Evolutionary conservation across 2,888 invertebrate species (phyloP), one percentile per base, ranked within the genome.

Genomic region (Zygothrica quintamaculata): DNA sequence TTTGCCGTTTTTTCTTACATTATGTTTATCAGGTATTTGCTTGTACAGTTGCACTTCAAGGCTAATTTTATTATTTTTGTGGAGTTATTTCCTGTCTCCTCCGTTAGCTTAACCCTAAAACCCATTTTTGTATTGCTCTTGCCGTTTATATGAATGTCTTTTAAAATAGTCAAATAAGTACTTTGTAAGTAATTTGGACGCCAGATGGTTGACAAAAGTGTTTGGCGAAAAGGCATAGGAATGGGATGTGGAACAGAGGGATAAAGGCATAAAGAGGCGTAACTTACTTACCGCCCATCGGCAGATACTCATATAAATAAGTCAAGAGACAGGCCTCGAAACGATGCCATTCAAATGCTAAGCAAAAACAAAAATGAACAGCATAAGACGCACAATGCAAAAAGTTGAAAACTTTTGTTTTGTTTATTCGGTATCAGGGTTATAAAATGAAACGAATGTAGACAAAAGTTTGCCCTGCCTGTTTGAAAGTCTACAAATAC

Each of bases 161-260:
- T 76, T 65, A 64, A 65, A 80, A 80, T 86, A 73, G 80, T 86
- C 80, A 79, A 86, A 76, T 80, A 80, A 86, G 84, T 86, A 84
- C 80, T 86, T 80, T 79, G 86, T 80, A 82, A 80, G 86, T 85
- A 80, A 86, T 79, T 71, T 58, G 72, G 69, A 37, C 44, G 67
- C 47, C 78, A 68, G 67, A 58, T 77, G 70, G 18, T 42, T 12
- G 37, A n/a, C 25, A 36, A 15, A 1, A 8, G n/a, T 5, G 8
- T 2, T n/a, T 11, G n/a, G n/a, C n/a, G n/a, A 8, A 8, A 26
- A 12, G 70, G 46, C 36, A 40, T 34, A 25, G n/a, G n/a, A n/a
- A n/a, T n/a, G n/a, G n/a, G n/a, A n/a, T n/a, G n/a, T n/a, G n/a
- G n/a, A n/a, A n/a, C n/a, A n/a, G n/a, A n/a, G n/a, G n/a, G n/a